Evolutionary conservation across 2,113 vertebrate species (phyloP).

Genomic region (Syngnathus floridae): DNA sequence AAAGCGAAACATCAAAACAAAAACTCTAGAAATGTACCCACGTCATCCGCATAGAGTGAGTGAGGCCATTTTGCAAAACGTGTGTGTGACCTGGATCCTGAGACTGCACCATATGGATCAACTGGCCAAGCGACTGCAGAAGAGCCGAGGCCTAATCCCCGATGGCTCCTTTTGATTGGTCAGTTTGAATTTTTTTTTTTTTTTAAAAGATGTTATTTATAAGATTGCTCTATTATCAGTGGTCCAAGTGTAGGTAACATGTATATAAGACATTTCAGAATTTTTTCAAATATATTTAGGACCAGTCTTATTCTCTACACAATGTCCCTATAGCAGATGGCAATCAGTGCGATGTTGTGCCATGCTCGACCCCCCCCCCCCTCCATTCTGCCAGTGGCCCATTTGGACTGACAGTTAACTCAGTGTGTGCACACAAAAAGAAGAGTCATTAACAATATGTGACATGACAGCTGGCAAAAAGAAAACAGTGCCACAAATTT

Average conservation of each 20-base stretch:
- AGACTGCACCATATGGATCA: constrained; percentile 54
- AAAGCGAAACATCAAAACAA: constrained; percentile 37
- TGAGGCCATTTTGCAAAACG: not conserved
- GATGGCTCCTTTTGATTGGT: constrained; percentile 42
- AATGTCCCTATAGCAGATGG: constrained; percentile 54
- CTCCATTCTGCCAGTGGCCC: constrained; percentile 21
- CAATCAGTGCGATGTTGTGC: constrained; percentile 27
- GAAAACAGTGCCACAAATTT: constrained; percentile 5
- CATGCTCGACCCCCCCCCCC: constrained; percentile 14
- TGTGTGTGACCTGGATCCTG: constrained; percentile 54
- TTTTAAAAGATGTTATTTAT: constrained; percentile 15
- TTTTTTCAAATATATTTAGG: not conserved
- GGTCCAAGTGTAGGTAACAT: constrained; percentile 28
- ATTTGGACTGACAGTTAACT: constrained; percentile 35
- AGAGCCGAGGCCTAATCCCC: constrained; percentile 45
- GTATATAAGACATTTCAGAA: constrained; percentile 31
- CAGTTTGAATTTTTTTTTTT: not conserved
- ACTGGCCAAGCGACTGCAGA: constrained; percentile 35
- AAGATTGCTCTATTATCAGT: constrained; percentile 53
- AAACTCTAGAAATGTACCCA: constrained; percentile 9
- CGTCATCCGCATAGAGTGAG: constrained; percentile 29
- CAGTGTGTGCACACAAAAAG: constrained; percentile 23
- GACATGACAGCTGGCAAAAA: constrained; percentile 12
- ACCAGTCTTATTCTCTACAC: constrained; percentile 19
- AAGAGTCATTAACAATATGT: constrained; percentile 23